A percentile compares a stretch with the other conserved stretches of the same genome.
These are phyloP conservation scores for Drosophila paulistorum DNA, from an alignment of 1,140 invertebrate species.

Conservation along the genomic window DNA sequence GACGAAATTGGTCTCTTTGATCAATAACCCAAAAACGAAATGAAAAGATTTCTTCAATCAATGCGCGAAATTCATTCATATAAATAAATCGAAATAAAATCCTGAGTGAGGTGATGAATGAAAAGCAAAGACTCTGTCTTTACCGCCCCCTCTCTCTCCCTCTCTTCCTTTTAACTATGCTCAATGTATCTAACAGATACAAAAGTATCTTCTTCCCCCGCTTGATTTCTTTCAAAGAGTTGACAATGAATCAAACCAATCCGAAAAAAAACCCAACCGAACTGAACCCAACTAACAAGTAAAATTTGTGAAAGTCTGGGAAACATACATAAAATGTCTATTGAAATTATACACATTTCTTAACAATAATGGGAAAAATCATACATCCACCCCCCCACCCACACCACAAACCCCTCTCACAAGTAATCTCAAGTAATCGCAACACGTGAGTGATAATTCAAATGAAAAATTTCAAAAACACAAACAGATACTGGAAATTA, in stretches of 20 bases:
- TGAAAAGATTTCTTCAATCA: slow-evolving; percentile 57
- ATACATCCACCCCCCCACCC: neutral
- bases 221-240: neutral
- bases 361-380: slow-evolving; percentile 17
- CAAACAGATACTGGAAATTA: slow-evolving; percentile 2
- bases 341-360: slow-evolving; percentile 41
- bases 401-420: neutral
- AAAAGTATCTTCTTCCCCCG: neutral
- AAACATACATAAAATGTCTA: slow-evolving; percentile 59
- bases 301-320: slow-evolving; percentile 62
- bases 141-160: neutral
- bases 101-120: slow-evolving; percentile 3
- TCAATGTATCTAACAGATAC: neutral
- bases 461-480: neutral
- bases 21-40: slow-evolving; percentile 67
- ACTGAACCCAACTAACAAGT: slow-evolving; percentile 1
- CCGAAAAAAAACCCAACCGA: neutral
- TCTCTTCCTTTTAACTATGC: neutral
- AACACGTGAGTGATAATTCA: neutral
- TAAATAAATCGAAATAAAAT: slow-evolving; percentile 34
- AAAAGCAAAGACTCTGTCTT: neutral
- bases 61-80: slow-evolving; percentile 42
- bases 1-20: slow-evolving; percentile 65
- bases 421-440: too few species aligned
- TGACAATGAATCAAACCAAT: slow-evolving; percentile 8